A percentile compares a stretch with the other conserved stretches of the same genome.
phyloP scores from a whole-genome alignment of 1,140 invertebrate species.

The Oppia nitens region DNA sequence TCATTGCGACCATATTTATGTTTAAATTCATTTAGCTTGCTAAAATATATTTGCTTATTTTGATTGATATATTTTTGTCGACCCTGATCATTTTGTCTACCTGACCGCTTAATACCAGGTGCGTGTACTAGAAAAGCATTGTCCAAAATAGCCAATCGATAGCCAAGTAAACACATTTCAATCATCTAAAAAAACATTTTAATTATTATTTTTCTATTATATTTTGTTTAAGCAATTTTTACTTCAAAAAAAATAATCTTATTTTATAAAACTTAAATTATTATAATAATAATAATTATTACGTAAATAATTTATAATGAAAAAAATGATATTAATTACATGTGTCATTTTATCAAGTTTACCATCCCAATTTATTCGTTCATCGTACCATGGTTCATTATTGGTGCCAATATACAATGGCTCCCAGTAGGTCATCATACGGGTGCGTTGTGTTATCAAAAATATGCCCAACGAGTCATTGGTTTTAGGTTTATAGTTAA shows the following conservation, averaged over 20 bases:
- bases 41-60: too few relatives aligned
- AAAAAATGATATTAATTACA: constrained; percentile 33
- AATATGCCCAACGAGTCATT: constrained; percentile 48
- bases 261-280: too few relatives aligned
- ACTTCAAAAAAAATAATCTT: neutral
- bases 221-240: too few relatives aligned
- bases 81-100: too few relatives aligned
- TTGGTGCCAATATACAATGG: constrained; percentile 63
- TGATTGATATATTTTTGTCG: too few relatives aligned
- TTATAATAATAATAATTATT: too few relatives aligned
- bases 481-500: constrained; percentile 34
- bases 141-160: constrained; percentile 53
- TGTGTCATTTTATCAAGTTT: constrained; percentile 73
- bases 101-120: constrained; percentile 48
- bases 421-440: constrained; percentile 60
- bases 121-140: constrained; percentile 60
- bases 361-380: constrained; percentile 61
- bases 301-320: neutral
- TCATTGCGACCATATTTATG: too few relatives aligned
- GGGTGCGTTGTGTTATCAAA: constrained; percentile 59
- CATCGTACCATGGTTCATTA: constrained; percentile 58
- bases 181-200: constrained; percentile 42
- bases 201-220: neutral
- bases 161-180: constrained; percentile 55
- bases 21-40: too few relatives aligned